Evolutionary conservation across 2,888 invertebrate species (phyloP).

Genomic region (Scaptomyza caliginosa): DNA sequence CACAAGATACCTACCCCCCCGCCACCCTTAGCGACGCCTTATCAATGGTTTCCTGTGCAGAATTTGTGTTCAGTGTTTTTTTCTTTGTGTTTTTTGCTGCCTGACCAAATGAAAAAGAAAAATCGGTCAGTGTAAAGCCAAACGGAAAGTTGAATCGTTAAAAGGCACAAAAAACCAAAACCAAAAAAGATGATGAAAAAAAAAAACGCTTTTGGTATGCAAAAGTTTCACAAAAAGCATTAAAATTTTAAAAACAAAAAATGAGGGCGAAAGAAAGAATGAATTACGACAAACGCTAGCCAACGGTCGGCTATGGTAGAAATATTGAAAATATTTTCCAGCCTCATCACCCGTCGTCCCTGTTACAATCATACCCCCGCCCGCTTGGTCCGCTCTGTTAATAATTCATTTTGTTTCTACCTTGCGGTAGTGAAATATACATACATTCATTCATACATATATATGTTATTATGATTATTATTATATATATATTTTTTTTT

Average conservation of each 20-base stretch:
- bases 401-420: slow-evolving; percentile 63
- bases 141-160: slow-evolving; percentile 68
- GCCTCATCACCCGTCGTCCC: neutral
- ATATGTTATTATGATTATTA: neutral
- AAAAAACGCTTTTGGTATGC: slow-evolving; percentile 21
- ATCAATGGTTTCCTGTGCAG: slow-evolving; percentile 45
- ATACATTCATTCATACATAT: neutral
- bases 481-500: slow-evolving; percentile 15
- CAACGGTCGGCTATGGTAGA: slow-evolving; percentile 40
- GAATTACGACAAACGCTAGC: slow-evolving; percentile 23
- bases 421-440: slow-evolving; percentile 45
- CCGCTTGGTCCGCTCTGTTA: slow-evolving; percentile 20
- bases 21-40: slow-evolving; percentile 6
- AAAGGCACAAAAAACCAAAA: slow-evolving; percentile 41
- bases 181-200: neutral
- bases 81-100: slow-evolving; percentile 51
- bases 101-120: slow-evolving; percentile 50
- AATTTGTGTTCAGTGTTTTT: slow-evolving; percentile 48
- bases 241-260: slow-evolving; percentile 56
- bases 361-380: neutral
- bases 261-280: neutral
- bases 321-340: slow-evolving; percentile 45
- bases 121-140: slow-evolving; percentile 41
- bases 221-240: slow-evolving; percentile 67
- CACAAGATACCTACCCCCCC: slow-evolving; percentile 42